A percentile compares a stretch with the other conserved stretches of the same genome.
These are phyloP conservation scores for Dilophus febrilis DNA, from an alignment of 2,888 invertebrate species.

Conservation along the genomic window DNA sequence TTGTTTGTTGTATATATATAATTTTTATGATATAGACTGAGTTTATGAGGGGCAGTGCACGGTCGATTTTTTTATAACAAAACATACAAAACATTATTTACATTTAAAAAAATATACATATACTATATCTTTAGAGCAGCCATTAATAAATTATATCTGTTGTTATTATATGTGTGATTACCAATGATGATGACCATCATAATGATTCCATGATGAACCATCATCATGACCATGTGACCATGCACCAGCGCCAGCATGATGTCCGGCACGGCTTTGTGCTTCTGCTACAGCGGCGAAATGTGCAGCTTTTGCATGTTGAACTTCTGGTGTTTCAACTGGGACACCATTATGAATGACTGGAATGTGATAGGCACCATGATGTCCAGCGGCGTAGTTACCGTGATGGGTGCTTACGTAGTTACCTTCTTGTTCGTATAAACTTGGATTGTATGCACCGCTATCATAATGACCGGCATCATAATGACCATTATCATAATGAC, in stretches of 20 bases:
- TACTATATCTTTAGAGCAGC: too few relatives aligned
- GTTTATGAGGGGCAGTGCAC: too few relatives aligned
- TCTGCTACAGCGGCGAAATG: constrained; percentile 27
- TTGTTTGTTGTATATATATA: too few relatives aligned
- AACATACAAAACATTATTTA: too few relatives aligned
- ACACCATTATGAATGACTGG: constrained; percentile 32
- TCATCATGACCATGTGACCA: constrained; percentile 16
- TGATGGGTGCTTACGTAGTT: constrained; percentile 9
- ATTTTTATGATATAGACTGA: too few relatives aligned
- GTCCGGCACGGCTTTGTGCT: constrained; percentile 17
- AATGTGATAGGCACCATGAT: constrained; percentile 29
- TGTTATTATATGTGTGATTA: too few relatives aligned
- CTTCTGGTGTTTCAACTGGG: constrained; percentile 35
- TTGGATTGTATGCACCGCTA: neutral
- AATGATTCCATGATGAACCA: constrained; percentile 11
- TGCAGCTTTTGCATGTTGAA: constrained; percentile 30
- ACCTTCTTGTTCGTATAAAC: too few relatives aligned
- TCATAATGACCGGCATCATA: constrained; percentile 16
- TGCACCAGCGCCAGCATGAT: constrained; percentile 10
- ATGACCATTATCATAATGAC: constrained; percentile 5
- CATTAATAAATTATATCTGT: too few relatives aligned
- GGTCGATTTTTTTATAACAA: too few relatives aligned
- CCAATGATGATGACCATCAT: constrained; percentile 7
- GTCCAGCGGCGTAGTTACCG: constrained; percentile 17
- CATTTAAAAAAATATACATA: too few relatives aligned